Base-by-base conservation (phyloP, 92 coral and sea anemone genomes). In the Actinostola sp. region DNA sequence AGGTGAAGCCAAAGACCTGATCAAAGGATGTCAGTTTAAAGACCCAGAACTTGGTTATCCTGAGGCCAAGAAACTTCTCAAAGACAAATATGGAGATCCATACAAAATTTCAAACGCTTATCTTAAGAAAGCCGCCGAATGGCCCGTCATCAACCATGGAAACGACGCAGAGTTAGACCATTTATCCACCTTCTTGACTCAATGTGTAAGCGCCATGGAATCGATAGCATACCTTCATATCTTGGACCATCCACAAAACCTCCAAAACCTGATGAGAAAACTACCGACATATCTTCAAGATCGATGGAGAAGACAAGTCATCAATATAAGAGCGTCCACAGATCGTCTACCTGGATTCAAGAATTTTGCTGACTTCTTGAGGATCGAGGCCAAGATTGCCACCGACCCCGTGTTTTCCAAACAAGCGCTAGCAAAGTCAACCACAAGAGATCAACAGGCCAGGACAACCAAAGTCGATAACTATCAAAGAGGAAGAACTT, bases 71-170 rank as follows among this genome's bases (percentile, higher is more conserved):
- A 67, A 32, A 38, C 78, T 83, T 7, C 24, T 83, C 0, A 31
- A 26, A n/a, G 83, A 83, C 9, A 84, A 71, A 52, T 84, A 84
- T 58, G 89, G 85, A 17, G 89, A 84, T 34, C 85, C 89, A 0
- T 78, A 81, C 63, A 62, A 25, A 27, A 51, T 81, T 44, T 77
- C 83, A 20, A 83, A 77, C 21, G 84, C 73, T 1, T 83, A 68
- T 17, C 63, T 73, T 19, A 81, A 64, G 85, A 80, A 71, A 27
- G 32, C 53, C 12, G 28, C 50, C 6, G 70, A 65, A 19, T 73
- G 81, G 81, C 81, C 86, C 12, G 55, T 68, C 45, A 56, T 55
- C 35, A 56, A 25, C 11, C 12, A 19, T 26, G 59, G 76, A 24
- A 67, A 77, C 21, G 58, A 66, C 23, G 59, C 41, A n/a, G 67